Base-by-base conservation (phyloP, 2,888 invertebrate genomes). In the Melolontha melolontha region DNA sequence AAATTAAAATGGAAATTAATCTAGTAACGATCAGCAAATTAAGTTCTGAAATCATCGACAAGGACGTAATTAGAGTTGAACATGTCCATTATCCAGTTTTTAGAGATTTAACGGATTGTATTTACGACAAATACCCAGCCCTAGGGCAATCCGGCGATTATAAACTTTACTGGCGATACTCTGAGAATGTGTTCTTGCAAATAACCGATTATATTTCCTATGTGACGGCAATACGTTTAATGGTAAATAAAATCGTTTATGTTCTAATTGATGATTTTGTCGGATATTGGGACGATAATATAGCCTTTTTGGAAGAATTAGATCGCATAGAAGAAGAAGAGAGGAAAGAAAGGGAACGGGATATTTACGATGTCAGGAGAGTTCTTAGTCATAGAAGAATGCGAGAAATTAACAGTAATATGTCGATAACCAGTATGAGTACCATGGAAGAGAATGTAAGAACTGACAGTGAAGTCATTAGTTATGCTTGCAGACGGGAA, bases 81-180 rank as follows among this genome's bases (percentile, higher is more conserved):
- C 41, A 70, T 14, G 10, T 67, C 7, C 62, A 69, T 12, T 11
- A 51, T n/a, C 67, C 67, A 6, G 54, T 64, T 12, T 39, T 72
- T 10, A 44, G 55, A 39, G 74, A 76, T 40, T 57, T 77, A 11
- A 62, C 69, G 50, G 70, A 71, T 14, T 62, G 67, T 66, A 74
- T 74, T 44, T 72, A 73, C 70, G 70, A 74, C n/a, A 27, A 72
- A 14, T 73, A 73, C 55, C 76, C 76, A 1, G 59, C 69, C 5
- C 62, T 76, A 22, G 62, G 67, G 51, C 47, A 40, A 14, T 59
- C 63, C 2, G 68, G 72, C 11, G 64, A 72, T 34, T 75, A 69
- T 44, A 65, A 67, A 34, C 44, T 78, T 34, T 78, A 75, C 66
- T 80, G 80, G 79, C 74, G 71, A 42, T 77, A 75, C 57, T 70